These are phyloP conservation scores for Arothron firmamentum DNA, from an alignment of 2,113 vertebrate species.

Conservation along the genomic window DNA sequence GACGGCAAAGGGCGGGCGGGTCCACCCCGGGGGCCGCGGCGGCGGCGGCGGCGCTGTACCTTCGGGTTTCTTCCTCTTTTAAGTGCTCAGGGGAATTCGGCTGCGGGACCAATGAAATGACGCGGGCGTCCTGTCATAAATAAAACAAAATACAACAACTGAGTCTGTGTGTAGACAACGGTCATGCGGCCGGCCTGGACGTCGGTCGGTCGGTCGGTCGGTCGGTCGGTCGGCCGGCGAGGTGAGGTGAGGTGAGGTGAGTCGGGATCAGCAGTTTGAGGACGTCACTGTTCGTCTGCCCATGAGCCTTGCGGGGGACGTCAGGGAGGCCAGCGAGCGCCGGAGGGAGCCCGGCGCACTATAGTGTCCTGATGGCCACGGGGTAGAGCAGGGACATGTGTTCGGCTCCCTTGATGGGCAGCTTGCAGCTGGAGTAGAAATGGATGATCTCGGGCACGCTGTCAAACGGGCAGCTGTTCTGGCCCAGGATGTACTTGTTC, in stretches of 20 bases:
- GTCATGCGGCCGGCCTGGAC: conserved; percentile 44
- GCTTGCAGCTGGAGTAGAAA: conserved; percentile 95
- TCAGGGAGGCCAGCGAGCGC: conserved; percentile 23
- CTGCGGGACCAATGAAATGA: conserved; percentile 46
- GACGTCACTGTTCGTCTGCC: conserved; percentile 45
- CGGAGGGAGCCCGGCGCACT: conserved; percentile 55
- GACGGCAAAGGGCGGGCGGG: conserved; percentile 9
- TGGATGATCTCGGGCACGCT: conserved; percentile 95
- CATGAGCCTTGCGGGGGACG: conserved; percentile 19
- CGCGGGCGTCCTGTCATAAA: conserved; percentile 56
- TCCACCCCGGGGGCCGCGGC: conserved; percentile 38
- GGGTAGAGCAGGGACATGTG: conserved; percentile 98
- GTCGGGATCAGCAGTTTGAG: conserved; percentile 55
- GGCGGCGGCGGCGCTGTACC: no score
- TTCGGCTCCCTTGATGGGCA: conserved; percentile 97
- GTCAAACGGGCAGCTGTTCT: conserved; percentile 95
- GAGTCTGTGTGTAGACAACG: conserved; percentile 29
- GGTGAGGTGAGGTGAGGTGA: no score
- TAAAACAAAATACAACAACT: conserved; percentile 54
- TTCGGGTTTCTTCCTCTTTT: conserved; percentile 35
- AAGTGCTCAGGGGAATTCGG: conserved; percentile 51
- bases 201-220: conserved; percentile 46
- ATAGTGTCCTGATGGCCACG: conserved; percentile 93
- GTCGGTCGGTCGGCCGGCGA: conserved; percentile 46
- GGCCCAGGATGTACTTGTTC: conserved; percentile 93